Evolutionary conservation across 2,888 invertebrate species (phyloP), one percentile per base, ranked within the genome.

Genomic region (Synanthedon formicaeformis): DNA sequence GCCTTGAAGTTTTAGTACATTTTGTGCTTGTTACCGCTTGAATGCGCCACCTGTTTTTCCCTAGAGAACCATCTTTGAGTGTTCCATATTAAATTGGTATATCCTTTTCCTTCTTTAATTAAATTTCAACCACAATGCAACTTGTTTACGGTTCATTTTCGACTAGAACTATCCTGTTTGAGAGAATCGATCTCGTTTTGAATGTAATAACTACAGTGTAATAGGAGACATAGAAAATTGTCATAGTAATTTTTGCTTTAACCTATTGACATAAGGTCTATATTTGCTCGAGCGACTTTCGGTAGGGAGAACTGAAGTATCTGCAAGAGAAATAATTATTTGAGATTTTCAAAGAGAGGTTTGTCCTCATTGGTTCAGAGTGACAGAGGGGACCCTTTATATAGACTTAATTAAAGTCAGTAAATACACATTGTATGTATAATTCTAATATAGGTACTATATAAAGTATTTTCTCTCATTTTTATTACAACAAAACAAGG

Each of bases 41-140:
- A 55, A 56, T 49, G 40, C 53, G 50, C 58, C 60, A 60, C 64
- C 65, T 68, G 75, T 66, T 83, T 83, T 86, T 87, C 86, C 86
- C 85, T 77, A 78, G 84, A 87, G 87, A 83, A 81, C 86, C 85
- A 87, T 87, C 87, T 86, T 82, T 73, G 70, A 70, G 67, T 69
- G 81, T 74, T 81, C 82, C 76, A 81, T 83, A 79, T 81, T 73
- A 78, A 84, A 85, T 80, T 77, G 80, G 66, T 78, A 71, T 83
- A 84, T 81, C 78, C 75, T 74, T 77, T 58, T 48, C 27, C 6
- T 1, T 2, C 5, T 16, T 2, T 61, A 67, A 49, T 41, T 34
- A 1, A 77, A 61, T 63, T 56, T 59, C 23, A 54, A 63, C 77
- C 60, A 52, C 71, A 68, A 0, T 0, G 0, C 0, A 6, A 8